Evolutionary conservation across 2,797 vertebrate genomes (phyloP), one percentile per base, ranked within the genome.

Genomic region (Myoxocephalus aenaeus): DNA sequence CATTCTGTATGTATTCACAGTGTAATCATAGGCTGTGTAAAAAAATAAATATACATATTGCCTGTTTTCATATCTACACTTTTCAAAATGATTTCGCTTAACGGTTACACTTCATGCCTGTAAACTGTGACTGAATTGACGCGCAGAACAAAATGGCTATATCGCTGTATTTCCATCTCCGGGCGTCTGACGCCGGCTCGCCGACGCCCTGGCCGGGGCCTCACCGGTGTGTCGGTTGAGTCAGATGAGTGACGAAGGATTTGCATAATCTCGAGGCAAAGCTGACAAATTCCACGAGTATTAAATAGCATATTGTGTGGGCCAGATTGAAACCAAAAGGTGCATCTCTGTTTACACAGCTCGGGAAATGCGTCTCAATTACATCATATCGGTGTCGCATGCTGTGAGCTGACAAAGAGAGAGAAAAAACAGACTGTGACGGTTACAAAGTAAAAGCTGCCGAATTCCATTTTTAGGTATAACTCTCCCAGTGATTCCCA

Each of bases 231-330:
- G 20, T 70, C 69, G 70, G 20, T 22, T 20, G 17, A 48, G 38
- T 62, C 36, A 69, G 66, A 18, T 50, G 56, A 68, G 36, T 46
- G 44, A 64, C n/a, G 44, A n/a, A 57, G 34, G 51, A 75, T 69
- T 68, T 57, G 46, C 27, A 70, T 63, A 59, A 32, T 66, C 11
- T 63, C 38, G 53, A 65, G 25, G 32, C 7, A 71, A 64, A 51
- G 4, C 34, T 29, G 78, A 63, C 27, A 69, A 38, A 70, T 62
- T 53, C 51, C 48, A 3, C 11, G 2, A 73, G 59, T 18, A 66
- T 61, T 67, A 17, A 81, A 64, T 17, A 66, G n/a, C 32, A 38
- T 62, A 61, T 13, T 25, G 17, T 54, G 20, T 5, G 17, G 13
- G 48, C 9, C 15, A 54, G 25, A 73, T 0, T 85, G 7, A 74